Evolutionary conservation across 2,888 invertebrate genomes (phyloP).

Genomic region (Spisula subtruncata): DNA sequence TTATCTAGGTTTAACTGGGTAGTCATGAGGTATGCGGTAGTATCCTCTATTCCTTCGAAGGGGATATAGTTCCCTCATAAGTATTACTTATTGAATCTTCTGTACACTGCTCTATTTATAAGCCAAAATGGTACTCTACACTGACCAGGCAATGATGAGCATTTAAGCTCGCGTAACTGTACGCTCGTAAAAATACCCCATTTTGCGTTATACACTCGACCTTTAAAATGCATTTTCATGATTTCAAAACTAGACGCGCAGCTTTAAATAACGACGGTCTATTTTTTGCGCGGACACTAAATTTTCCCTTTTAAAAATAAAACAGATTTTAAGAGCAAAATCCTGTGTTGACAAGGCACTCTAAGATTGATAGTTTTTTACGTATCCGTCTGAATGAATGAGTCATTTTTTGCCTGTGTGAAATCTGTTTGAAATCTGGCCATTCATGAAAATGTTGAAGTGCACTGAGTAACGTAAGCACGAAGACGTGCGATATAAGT

Average conservation of each 20-base stretch:
- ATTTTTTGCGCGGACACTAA: background rate
- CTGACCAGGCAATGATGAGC: background rate
- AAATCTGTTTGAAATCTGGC: background rate
- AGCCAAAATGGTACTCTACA: too few relatives aligned
- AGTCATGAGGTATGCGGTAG: too few relatives aligned
- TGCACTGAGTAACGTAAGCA: background rate
- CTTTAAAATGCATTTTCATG: background rate
- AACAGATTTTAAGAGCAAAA: background rate
- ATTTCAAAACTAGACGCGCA: background rate
- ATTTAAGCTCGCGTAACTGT: background rate
- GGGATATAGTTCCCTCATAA: too few relatives aligned
- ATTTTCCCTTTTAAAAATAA: background rate
- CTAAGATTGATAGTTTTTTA: background rate
- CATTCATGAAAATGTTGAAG: slow-evolving; percentile 20
- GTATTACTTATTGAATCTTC: too few relatives aligned
- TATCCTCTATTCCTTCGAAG: too few relatives aligned
- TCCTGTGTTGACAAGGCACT: slow-evolving; percentile 11
- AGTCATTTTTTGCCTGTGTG: background rate
- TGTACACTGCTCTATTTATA: too few relatives aligned
- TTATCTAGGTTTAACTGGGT: too few relatives aligned
- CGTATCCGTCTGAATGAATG: slow-evolving; percentile 14
- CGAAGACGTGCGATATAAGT: background rate
- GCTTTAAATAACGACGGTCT: background rate
- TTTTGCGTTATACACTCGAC: background rate
- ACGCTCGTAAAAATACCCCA: background rate